Evolutionary conservation across 1,140 invertebrate genomes (phyloP).

Genomic region (Papilio glaucus): DNA sequence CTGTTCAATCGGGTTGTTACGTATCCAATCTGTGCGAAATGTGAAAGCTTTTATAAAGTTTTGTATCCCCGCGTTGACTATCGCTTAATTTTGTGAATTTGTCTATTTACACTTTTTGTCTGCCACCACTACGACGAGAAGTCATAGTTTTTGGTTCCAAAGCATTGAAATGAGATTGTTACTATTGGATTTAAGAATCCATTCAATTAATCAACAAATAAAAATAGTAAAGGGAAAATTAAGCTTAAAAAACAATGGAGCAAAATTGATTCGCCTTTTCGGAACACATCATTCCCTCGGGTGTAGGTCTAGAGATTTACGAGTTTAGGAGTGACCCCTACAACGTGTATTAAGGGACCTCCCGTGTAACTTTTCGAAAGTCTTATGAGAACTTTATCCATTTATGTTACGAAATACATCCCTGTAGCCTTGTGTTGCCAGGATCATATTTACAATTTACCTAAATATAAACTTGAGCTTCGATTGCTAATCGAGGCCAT

Average conservation of each 20-base stretch:
- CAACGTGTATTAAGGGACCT: constrained; percentile 3
- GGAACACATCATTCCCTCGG: constrained; percentile 7
- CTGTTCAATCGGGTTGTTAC: no score
- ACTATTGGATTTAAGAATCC: not conserved
- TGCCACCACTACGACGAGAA: no score
- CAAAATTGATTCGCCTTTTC: constrained; percentile 20
- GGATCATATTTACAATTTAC: not conserved
- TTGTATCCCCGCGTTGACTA: no score
- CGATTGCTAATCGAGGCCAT: no score
- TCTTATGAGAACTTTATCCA: constrained; percentile 21
- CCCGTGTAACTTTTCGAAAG: constrained; percentile 1
- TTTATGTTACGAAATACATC: not conserved
- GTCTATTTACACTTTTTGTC: no score
- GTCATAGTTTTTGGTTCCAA: no score
- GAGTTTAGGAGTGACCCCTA: not conserved
- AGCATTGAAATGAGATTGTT: no score
- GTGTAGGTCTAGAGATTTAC: constrained; percentile 4
- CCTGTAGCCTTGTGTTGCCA: not conserved
- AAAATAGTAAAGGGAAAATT: not conserved
- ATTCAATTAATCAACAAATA: not conserved
- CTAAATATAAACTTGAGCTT: not conserved
- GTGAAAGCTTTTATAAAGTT: no score
- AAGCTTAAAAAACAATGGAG: not conserved
- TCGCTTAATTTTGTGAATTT: no score
- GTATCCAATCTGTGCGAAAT: no score